Evolutionary conservation across 2,888 invertebrate species (phyloP).

Genomic region (Seira musarum): DNA sequence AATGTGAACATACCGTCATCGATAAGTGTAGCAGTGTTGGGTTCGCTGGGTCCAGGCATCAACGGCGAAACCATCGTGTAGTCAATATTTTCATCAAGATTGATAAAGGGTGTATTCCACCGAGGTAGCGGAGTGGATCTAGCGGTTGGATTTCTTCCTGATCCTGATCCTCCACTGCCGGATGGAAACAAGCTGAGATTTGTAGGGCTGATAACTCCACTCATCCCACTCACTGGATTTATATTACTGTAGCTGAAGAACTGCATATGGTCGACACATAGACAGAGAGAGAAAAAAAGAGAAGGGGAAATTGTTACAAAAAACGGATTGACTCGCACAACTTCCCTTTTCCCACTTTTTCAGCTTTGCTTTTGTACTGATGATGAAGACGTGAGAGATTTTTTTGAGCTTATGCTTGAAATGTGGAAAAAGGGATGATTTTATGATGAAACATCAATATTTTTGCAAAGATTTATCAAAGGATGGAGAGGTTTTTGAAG

Average conservation of each 20-base stretch:
- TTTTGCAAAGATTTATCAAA: too few species aligned
- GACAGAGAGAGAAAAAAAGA: slow-evolving; percentile 29
- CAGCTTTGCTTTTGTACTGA: too few species aligned
- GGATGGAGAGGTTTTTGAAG: too few species aligned
- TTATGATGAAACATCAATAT: neutral
- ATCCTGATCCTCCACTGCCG: slow-evolving; percentile 72
- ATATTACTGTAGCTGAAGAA: slow-evolving; percentile 93
- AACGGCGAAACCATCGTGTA: slow-evolving; percentile 92
- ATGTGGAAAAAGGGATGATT: slow-evolving; percentile 22
- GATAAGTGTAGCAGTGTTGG: slow-evolving; percentile 83
- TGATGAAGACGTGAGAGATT: neutral
- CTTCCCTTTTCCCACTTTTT: slow-evolving; percentile 30
- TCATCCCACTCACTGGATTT: slow-evolving; percentile 84
- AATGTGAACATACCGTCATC: slow-evolving; percentile 79
- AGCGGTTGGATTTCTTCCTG: slow-evolving; percentile 75
- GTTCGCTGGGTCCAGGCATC: slow-evolving; percentile 77
- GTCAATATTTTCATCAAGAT: slow-evolving; percentile 87
- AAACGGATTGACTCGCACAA: slow-evolving; percentile 28
- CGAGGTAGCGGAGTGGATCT: slow-evolving; percentile 76
- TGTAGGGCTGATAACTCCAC: slow-evolving; percentile 89
- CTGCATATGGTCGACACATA: slow-evolving; percentile 75
- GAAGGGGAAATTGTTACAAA: slow-evolving; percentile 43
- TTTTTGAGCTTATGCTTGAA: slow-evolving; percentile 13
- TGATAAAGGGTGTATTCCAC: slow-evolving; percentile 91
- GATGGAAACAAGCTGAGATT: slow-evolving; percentile 87